Base-by-base conservation (phyloP, 2,888 invertebrate genomes). In the Lasioglossum zephyrum region DNA sequence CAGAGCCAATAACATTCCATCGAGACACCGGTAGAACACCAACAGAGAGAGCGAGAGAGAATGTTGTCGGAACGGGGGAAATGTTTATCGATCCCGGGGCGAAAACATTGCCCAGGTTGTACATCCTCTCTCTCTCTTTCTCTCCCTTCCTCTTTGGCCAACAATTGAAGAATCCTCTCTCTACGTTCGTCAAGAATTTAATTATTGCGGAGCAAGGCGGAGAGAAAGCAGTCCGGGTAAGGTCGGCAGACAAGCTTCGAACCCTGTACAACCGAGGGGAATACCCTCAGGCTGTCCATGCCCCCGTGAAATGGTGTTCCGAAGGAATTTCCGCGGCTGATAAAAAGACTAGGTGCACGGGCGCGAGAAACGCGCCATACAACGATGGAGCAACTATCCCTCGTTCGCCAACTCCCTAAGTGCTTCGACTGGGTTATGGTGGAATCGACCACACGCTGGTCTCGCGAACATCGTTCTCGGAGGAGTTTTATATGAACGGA, bases 1-100 rank as follows among this genome's bases (percentile, higher is more conserved):
- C 18, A 49, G 53, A 82, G n/a, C 81, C 53, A 78, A 78, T 57
- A 57, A 78, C 66, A 53, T 73, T 82, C 66, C 73, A 53, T 5
- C 47, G 72, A 11, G 77, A 60, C 77, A 41, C n/a, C 22, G 53
- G 36, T 18, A 31, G 63, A 6, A 6, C 31, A 31, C 31, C 53
- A 22, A 9, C n/a, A 53, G 22, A 22, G 8, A 49, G 8, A 22
- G 53, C 1, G 53, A 53, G 53, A 22, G 22, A 53, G 53, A 53
- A 53, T 53, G 53, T 53, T 53, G 53, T n/a, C 53, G 53, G n/a
- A 63, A 31, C 63, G 6, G n/a, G 6, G 63, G 63, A 63, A 63
- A 63, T 63, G 63, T 63, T 63, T 31, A 63, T 63, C 72, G 77
- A 70, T 77, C 57, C 57, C 5, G 5, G 18, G 13, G n/a, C 16